Evolutionary conservation across 2,888 invertebrate genomes (phyloP).

Genomic region (Drosophila paracracens): DNA sequence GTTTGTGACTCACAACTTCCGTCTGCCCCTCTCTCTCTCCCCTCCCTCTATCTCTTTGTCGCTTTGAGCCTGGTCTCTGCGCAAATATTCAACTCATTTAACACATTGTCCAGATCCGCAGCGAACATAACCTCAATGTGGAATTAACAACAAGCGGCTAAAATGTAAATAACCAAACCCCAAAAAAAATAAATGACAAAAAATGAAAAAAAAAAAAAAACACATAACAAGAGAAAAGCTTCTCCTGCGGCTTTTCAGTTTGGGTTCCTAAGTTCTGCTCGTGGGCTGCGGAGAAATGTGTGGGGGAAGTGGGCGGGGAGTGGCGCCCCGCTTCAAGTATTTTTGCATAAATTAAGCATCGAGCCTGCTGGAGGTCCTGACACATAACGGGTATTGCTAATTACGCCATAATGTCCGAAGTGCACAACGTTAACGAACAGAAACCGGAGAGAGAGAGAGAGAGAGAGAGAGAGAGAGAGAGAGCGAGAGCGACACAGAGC

Average conservation of each 20-base stretch:
- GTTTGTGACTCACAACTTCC: slow-evolving; percentile 22
- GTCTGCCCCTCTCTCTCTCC: not conserved
- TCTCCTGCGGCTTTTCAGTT: slow-evolving; percentile 21
- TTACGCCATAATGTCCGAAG: slow-evolving; percentile 74
- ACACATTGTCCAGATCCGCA: slow-evolving; percentile 70
- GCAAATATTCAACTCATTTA: slow-evolving; percentile 74
- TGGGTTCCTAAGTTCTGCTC: not conserved
- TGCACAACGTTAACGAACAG: slow-evolving; percentile 18
- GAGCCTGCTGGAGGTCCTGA: slow-evolving; percentile 51
- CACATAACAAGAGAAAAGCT: slow-evolving; percentile 36
- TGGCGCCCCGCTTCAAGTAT: slow-evolving; percentile 23
- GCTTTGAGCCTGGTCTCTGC: slow-evolving; percentile 17
- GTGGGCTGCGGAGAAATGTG: not conserved
- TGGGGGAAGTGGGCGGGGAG: not conserved
- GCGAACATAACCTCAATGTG: slow-evolving; percentile 61
- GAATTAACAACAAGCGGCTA: slow-evolving; percentile 37
- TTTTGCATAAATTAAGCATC: slow-evolving; percentile 76
- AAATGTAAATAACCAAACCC: slow-evolving; percentile 30
- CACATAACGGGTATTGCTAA: slow-evolving; percentile 75
- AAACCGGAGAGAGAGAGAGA: slow-evolving; percentile 1
- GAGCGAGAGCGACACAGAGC: not conserved
- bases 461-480: not conserved
- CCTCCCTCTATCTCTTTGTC: not conserved
- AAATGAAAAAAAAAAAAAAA: not conserved
- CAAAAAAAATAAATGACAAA: not conserved